Conservation (phyloP, 2,888 invertebrate genomes). For the Drosophila picticornis region DNA sequence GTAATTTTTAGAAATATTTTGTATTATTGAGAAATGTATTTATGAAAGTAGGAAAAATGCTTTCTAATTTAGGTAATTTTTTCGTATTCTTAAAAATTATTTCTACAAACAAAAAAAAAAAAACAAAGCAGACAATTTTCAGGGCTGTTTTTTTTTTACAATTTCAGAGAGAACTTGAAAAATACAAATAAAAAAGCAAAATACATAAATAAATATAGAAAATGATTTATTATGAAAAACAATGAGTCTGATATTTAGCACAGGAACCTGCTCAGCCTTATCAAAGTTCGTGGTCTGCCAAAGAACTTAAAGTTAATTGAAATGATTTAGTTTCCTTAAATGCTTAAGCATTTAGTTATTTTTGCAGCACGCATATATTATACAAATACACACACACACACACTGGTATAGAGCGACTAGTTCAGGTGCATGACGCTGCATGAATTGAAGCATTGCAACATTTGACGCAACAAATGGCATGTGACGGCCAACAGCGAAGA, state of each 20-base stretch:
- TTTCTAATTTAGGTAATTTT: not conserved
- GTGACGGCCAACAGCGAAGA: conserved; percentile 44
- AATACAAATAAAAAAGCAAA: not conserved
- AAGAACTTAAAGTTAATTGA: not conserved
- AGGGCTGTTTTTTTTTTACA: not conserved
- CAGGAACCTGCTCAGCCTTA: not conserved
- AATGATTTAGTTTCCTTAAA: conserved; percentile 1
- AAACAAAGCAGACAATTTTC: not conserved
- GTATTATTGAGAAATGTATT: not conserved
- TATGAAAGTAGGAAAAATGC: not conserved
- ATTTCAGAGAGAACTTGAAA: not conserved
- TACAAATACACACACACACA: conserved; percentile 13
- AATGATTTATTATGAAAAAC: not conserved
- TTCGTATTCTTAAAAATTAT: not conserved
- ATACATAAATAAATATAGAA: not conserved
- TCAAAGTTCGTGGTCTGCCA: not conserved
- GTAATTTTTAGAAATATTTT: not conserved
- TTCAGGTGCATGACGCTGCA: conserved; percentile 64
- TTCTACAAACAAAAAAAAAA: not conserved
- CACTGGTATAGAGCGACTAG: conserved; percentile 34
- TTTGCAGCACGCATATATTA: conserved; percentile 25
- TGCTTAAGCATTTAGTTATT: conserved; percentile 24
- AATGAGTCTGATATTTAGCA: not conserved
- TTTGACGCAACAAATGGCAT: conserved; percentile 63
- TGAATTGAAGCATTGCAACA: conserved; percentile 60